Evolutionary conservation across 1,140 invertebrate species (phyloP), one percentile per base, ranked within the genome.

Genomic region (Trichonephila inaurata): DNA sequence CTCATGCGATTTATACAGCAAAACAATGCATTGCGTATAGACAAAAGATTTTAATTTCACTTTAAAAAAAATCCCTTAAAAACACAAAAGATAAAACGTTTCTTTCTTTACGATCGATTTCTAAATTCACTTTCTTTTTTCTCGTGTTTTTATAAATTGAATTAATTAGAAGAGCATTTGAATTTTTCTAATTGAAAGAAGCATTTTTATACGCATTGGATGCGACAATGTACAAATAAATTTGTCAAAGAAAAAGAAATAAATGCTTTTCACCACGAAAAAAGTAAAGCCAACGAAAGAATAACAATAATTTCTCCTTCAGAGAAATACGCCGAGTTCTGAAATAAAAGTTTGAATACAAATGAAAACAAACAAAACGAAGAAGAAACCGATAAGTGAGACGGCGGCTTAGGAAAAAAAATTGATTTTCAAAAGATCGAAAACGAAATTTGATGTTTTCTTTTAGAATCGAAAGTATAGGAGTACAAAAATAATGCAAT

Each of bases 261-360:
- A n/a, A 21, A 40, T 40, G 33, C 33, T 40, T n/a, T 66, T 66
- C 8, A 66, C 64, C 7, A 72, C 14, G 66, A 66, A 66, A 6
- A 69, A 69, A 72, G 14, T 4, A 33, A 33, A 5, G 16, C 7
- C n/a, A 10, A 0, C 16, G 14, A 40, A 72, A 72, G n/a, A 72
- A 72, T 28, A 72, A 28, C 69, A 72, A 72, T 72, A 40, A 72
- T 72, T 72, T 24, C 69, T 72, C 69, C 33, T 72, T 72, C 69
- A 14, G 33, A 14, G 33, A 40, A 72, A 72, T 28, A 72, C n/a
- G 69, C 14, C 24, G 24, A 18, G 28, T 33, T 72, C 24, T 72
- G 69, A 33, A 72, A 72, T 72, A 24, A 72, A 33, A 24, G 28
- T 24, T 40, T 18, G 28, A 33, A 72, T 72, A 72, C 69, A 28